Base-by-base conservation (phyloP, 2,888 invertebrate genomes). In the Anagyrus pseudococci region DNA sequence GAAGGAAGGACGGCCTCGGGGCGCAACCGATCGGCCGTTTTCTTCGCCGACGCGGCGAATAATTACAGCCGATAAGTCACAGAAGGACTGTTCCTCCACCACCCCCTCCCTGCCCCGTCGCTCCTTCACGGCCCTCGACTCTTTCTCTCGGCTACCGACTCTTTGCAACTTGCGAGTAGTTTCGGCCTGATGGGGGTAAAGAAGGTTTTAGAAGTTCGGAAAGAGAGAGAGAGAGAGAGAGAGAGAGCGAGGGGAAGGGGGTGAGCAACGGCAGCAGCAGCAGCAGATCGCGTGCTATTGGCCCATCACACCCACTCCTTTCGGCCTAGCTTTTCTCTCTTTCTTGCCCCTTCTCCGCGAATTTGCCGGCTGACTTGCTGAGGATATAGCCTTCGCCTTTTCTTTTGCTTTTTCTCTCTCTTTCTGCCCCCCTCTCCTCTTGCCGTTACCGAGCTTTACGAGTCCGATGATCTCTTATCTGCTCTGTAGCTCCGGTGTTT, bases 31-130 rank as follows among this genome's bases (percentile, higher is more conserved):
- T 66, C 62, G 70, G 70, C 67, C 66, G 70, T 73, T 75, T 74
- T 74, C 74, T 75, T 73, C 17, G 70, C 69, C 49, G 70, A 69
- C 49, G 40, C 70, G 74, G 72, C 76, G 77, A 79, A 77, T 79
- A 80, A 79, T 79, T 80, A 78, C 73, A 72, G 75, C 73, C 79
- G 78, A 79, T 80, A 79, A 80, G 78, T 80, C 78, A 80, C 77
- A 75, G 75, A 71, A 29, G 73, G 77, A 77, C 73, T 74, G 29
- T 74, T 71, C 67, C 69, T 58, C 69, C 69, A 60, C 64, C 69
- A 55, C 17, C 41, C 10, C 41, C 4, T 29, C 17, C 29, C 29
- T 17, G n/a, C 7, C 46, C 20, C 46, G 8, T 15, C 48, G 2
- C 48, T n/a, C n/a, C n/a, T n/a, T n/a, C n/a, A n/a, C n/a, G n/a